These are phyloP conservation scores for Nephrocerus scutellatus DNA, from an alignment of 2,888 invertebrate genomes.

Conservation along the genomic window DNA sequence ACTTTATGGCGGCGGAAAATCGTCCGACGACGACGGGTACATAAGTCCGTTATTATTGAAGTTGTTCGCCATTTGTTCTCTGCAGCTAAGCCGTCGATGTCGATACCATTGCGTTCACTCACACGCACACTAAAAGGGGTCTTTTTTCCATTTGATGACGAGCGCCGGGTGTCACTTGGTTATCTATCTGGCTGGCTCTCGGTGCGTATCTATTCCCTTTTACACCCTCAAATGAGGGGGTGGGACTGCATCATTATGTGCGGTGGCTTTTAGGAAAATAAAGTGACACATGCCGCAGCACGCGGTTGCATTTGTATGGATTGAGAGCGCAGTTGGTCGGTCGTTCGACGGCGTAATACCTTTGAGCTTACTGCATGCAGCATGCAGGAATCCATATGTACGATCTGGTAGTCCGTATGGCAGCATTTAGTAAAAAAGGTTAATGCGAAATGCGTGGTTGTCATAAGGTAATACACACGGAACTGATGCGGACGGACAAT, in stretches of 20 bases:
- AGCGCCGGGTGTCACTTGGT: too few relatives aligned
- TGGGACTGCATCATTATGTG: slow-evolving; percentile 25
- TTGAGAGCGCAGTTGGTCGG: too few relatives aligned
- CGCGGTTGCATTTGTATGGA: slow-evolving; percentile 24
- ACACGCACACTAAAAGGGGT: too few relatives aligned
- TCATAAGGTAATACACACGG: slow-evolving; percentile 18
- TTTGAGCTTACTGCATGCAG: slow-evolving; percentile 3
- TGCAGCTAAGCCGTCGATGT: too few relatives aligned
- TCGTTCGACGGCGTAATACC: too few relatives aligned
- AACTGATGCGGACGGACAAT: slow-evolving; percentile 7
- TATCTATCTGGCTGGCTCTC: too few relatives aligned
- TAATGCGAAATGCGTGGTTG: slow-evolving; percentile 21
- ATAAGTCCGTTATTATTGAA: slow-evolving; percentile 22
- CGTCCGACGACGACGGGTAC: too few relatives aligned
- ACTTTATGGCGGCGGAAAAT: slow-evolving; percentile 24
- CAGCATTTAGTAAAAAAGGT: slow-evolving; percentile 22
- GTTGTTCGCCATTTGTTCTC: slow-evolving; percentile 17
- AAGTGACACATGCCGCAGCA: slow-evolving; percentile 48
- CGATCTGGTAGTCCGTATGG: slow-evolving; percentile 19
- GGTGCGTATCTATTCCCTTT: too few relatives aligned
- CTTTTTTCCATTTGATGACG: too few relatives aligned
- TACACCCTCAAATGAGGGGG: slow-evolving; percentile 1
- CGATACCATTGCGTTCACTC: too few relatives aligned
- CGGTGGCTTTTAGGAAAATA: slow-evolving; percentile 46
- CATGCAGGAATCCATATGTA: slow-evolving; percentile 3